Conservation (phyloP, 2,888 invertebrate species). For the Meteorus cinctellus region DNA sequence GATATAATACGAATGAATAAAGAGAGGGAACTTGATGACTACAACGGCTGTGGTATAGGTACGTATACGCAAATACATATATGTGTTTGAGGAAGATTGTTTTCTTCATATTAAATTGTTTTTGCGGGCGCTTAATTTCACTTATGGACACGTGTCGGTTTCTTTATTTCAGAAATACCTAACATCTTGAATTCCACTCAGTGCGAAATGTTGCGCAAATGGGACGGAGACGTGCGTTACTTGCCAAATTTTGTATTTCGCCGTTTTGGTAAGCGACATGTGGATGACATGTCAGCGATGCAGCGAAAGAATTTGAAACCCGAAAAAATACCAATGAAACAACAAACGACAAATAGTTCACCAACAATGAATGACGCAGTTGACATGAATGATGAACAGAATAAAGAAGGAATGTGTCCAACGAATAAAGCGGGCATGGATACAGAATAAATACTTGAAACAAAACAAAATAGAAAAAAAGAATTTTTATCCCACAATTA, state of each 20-base stretch:
- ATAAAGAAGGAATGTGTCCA: slow-evolving; percentile 12
- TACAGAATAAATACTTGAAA: slow-evolving; percentile 47
- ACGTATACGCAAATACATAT: slow-evolving; percentile 43
- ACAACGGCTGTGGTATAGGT: slow-evolving; percentile 83
- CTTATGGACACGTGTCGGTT: slow-evolving; percentile 36
- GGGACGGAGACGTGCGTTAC: slow-evolving; percentile 81
- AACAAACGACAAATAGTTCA: slow-evolving; percentile 18
- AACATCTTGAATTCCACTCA: slow-evolving; percentile 79
- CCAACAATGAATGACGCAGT: background rate
- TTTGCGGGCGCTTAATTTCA: slow-evolving; percentile 18
- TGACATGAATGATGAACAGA: slow-evolving; percentile 8
- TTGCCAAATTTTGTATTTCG: slow-evolving; percentile 80
- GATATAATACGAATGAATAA: slow-evolving; percentile 85
- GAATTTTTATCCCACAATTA: slow-evolving; percentile 24
- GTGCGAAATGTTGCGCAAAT: slow-evolving; percentile 77
- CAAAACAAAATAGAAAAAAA: background rate
- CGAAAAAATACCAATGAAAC: slow-evolving; percentile 47
- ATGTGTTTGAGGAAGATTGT: slow-evolving; percentile 20
- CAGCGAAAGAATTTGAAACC: slow-evolving; percentile 64
- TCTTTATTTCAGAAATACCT: slow-evolving; percentile 79
- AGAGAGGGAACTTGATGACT: slow-evolving; percentile 84
- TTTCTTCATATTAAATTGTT: slow-evolving; percentile 1
- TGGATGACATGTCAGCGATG: slow-evolving; percentile 52
- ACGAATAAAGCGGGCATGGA: slow-evolving; percentile 45
- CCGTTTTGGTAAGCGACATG: slow-evolving; percentile 75